phyloP scores from a whole-genome alignment of 2,888 invertebrate species.

The Siphonodentalium dalli region DNA sequence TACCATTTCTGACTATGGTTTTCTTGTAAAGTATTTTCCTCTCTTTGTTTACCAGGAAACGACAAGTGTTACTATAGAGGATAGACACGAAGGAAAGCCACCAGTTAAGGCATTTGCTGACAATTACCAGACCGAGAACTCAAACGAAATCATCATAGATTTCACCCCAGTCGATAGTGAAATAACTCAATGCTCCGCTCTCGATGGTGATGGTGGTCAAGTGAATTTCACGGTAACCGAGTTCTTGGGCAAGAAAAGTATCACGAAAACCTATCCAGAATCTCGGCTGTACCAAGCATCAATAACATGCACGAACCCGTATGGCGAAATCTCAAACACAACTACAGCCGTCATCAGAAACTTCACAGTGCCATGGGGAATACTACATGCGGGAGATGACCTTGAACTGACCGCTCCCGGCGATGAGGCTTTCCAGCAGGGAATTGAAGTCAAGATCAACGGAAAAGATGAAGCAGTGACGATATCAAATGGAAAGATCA shows the following conservation, averaged over 20 bases:
- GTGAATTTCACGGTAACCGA: slow-evolving; percentile 8
- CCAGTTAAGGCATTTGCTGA: slow-evolving; percentile 39
- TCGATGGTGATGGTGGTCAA: slow-evolving; percentile 32
- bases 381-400: slow-evolving; percentile 20
- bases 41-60: too few relatives aligned
- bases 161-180: slow-evolving; percentile 36
- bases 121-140: too few relatives aligned
- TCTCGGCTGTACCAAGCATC: slow-evolving; percentile 44
- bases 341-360: slow-evolving; percentile 35
- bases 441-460: slow-evolving; percentile 24
- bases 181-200: slow-evolving; percentile 34
- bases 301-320: slow-evolving; percentile 44
- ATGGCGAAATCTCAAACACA: slow-evolving; percentile 36
- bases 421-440: slow-evolving; percentile 25
- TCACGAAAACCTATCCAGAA: slow-evolving; percentile 31
- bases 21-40: too few relatives aligned
- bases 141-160: too few relatives aligned
- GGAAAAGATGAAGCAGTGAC: slow-evolving; percentile 2
- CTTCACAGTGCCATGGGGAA: slow-evolving; percentile 33
- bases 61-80: slow-evolving; percentile 41
- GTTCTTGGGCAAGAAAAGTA: slow-evolving; percentile 24
- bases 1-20: too few relatives aligned
- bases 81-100: slow-evolving; percentile 42
- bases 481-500: background rate
- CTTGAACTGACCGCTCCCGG: slow-evolving; percentile 34